Percentiles rank a stretch among this genome's conserved stretches.
These are phyloP conservation scores for Malurus leucopterus DNA, from an alignment of 2,797 vertebrate genomes.

Conservation along the genomic window DNA sequence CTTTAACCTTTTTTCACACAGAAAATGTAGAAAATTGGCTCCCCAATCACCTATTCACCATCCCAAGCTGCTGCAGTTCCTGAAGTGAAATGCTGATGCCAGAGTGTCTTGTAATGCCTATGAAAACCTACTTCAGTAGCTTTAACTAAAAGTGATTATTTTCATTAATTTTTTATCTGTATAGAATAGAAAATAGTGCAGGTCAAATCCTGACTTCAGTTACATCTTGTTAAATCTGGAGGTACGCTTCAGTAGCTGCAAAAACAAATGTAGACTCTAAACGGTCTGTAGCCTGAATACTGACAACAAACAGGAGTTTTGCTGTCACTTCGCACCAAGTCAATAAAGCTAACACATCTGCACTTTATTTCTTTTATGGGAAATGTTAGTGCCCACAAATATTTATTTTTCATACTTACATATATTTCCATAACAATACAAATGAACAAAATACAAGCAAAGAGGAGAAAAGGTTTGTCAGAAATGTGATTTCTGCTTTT, in stretches of 20 bases:
- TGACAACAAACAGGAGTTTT: neutral
- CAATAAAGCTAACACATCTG: conserved; percentile 23
- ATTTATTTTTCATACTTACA: conserved; percentile 18
- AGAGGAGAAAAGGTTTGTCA: neutral
- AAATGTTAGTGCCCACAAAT: neutral
- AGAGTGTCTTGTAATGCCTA: neutral
- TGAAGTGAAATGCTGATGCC: neutral
- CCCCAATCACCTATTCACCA: neutral
- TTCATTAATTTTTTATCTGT: neutral
- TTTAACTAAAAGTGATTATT: neutral
- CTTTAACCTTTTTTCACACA: neutral
- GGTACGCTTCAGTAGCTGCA: neutral
- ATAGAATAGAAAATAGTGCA: neutral
- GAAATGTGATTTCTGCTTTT: conserved; percentile 36
- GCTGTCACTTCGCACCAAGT: neutral
- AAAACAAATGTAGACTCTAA: neutral
- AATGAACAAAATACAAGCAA: neutral
- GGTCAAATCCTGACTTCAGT: neutral
- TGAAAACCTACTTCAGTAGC: neutral
- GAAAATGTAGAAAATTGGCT: neutral
- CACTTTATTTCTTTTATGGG: neutral
- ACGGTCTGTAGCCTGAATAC: neutral
- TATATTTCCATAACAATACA: conserved; percentile 7
- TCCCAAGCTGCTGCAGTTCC: neutral
- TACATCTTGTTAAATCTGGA: neutral